Conservation (phyloP, 1,140 invertebrate genomes). For the Pseudomyrmex gracilis region DNA sequence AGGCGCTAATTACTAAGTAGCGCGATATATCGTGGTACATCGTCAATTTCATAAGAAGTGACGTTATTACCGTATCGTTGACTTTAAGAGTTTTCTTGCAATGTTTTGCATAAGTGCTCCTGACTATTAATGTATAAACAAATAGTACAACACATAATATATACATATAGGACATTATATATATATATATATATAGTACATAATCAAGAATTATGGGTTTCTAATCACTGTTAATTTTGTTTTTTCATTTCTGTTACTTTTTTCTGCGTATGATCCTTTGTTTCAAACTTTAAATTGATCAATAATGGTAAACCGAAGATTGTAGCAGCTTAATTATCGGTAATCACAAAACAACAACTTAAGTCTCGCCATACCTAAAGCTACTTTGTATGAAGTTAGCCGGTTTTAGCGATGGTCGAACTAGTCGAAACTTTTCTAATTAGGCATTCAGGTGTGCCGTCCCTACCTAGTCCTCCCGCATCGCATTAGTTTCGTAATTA, state of each 20-base stretch:
- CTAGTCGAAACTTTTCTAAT: constrained; percentile 57
- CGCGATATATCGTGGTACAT: constrained; percentile 21
- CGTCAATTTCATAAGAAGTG: background rate
- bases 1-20: constrained; percentile 34
- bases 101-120: background rate
- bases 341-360: constrained; percentile 41
- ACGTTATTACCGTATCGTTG: constrained; percentile 23
- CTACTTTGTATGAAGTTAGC: constrained; percentile 49
- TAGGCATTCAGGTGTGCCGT: constrained; percentile 43
- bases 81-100: background rate
- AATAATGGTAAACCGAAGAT: constrained; percentile 10
- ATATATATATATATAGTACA: too few species aligned
- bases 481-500: constrained; percentile 58
- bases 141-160: background rate
- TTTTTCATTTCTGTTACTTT: background rate
- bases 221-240: background rate
- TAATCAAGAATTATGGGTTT: too few species aligned
- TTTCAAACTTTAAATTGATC: constrained; percentile 33
- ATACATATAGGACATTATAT: background rate
- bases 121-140: background rate
- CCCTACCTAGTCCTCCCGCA: background rate
- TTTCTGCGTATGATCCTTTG: background rate
- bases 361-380: background rate
- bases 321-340: constrained; percentile 32
- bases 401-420: constrained; percentile 20